These are phyloP conservation scores for Vulpes lagopus DNA, from an alignment of 2,113 vertebrate genomes.

Conservation along the genomic window DNA sequence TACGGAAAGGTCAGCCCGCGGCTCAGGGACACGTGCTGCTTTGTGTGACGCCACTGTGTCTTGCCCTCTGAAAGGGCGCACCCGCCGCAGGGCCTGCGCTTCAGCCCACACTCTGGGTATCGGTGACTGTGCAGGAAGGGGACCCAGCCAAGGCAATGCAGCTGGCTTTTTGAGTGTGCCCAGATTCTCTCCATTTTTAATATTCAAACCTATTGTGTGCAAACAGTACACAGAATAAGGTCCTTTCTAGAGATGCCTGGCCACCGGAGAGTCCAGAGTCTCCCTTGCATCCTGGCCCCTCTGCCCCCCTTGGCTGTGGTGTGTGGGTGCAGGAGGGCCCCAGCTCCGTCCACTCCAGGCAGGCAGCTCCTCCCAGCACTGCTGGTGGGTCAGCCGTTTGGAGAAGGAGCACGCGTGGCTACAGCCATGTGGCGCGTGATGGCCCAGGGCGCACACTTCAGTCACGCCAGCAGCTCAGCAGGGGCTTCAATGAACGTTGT, in stretches of 20 bases:
- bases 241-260: rapidly evolving
- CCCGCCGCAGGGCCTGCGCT: background rate
- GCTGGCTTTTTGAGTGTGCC: background rate
- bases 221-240: rapidly evolving
- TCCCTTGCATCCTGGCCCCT: rapidly evolving
- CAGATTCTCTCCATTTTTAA: background rate
- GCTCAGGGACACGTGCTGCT: constrained; percentile 66
- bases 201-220: rapidly evolving
- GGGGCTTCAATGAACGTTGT: rapidly evolving
- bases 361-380: rapidly evolving
- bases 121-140: background rate
- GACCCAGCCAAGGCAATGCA: background rate
- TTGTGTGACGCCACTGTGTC: background rate
- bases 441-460: rapidly evolving
- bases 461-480: rapidly evolving
- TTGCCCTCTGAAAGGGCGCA: constrained; percentile 41
- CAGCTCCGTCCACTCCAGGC: background rate
- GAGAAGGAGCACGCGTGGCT: background rate
- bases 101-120: background rate
- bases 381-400: rapidly evolving
- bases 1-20: constrained; percentile 83
- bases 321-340: background rate
- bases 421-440: rapidly evolving
- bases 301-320: rapidly evolving
- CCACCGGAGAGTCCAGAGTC: rapidly evolving